phyloP scores from a whole-genome alignment of 2,113 vertebrate species.

The Epinephelus cyanopodus region DNA sequence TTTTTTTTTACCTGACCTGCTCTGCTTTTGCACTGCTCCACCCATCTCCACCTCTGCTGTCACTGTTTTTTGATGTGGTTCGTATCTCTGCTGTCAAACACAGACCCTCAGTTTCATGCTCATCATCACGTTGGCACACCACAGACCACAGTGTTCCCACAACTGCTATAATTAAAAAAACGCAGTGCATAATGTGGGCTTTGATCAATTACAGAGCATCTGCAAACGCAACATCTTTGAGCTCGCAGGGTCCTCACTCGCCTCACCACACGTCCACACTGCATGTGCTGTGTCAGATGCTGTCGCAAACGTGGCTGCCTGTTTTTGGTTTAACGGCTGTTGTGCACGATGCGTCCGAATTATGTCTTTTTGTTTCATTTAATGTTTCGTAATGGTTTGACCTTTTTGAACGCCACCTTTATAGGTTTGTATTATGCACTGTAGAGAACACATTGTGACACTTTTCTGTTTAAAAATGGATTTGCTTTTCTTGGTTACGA shows the following conservation, averaged over 20 bases:
- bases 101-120: conserved; percentile 1
- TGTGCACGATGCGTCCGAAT: conserved; percentile 27
- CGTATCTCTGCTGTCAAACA: not conserved
- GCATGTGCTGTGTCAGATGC: not conserved
- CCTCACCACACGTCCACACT: not conserved
- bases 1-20: not conserved
- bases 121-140: not conserved
- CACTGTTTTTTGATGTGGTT: not conserved
- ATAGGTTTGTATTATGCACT: not conserved
- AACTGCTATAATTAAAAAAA: not conserved
- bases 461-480: conserved; percentile 24
- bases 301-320: not conserved
- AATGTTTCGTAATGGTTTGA: conserved; percentile 20
- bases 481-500: conserved; percentile 24
- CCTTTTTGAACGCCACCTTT: conserved; percentile 19
- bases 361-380: conserved; percentile 19
- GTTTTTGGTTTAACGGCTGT: conserved; percentile 34
- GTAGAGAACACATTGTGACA: not conserved
- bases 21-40: not conserved
- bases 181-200: conserved; percentile 16
- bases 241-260: conserved; percentile 9
- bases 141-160: conserved; percentile 18
- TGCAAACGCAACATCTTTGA: conserved; percentile 28
- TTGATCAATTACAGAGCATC: conserved; percentile 26
- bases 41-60: not conserved